These are phyloP conservation scores for Anarsia innoxiella DNA, from an alignment of 2,888 invertebrate genomes.

Conservation along the genomic window DNA sequence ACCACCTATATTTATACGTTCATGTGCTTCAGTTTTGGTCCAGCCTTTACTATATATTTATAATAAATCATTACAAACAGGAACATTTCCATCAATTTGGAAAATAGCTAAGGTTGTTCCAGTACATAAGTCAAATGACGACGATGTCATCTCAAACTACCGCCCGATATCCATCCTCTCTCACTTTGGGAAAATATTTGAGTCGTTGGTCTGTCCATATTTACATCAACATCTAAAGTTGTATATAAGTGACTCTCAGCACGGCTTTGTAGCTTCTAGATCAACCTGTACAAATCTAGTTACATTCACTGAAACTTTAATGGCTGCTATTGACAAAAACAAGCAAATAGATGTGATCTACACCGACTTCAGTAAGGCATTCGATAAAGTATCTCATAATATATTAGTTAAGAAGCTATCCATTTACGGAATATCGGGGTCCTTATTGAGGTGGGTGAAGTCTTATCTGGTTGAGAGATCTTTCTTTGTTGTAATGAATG, in stretches of 20 bases:
- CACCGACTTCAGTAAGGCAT: slow-evolving; percentile 14
- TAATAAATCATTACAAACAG: slow-evolving; percentile 14
- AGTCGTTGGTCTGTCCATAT: slow-evolving; percentile 11
- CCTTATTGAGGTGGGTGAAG: slow-evolving; percentile 10
- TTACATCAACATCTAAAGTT: slow-evolving; percentile 9
- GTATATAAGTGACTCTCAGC: slow-evolving; percentile 8
- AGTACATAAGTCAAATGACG: slow-evolving; percentile 12
- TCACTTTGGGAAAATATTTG: slow-evolving; percentile 16
- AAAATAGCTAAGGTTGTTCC: slow-evolving; percentile 17
- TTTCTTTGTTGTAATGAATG: slow-evolving; percentile 12
- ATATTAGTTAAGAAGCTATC: slow-evolving; percentile 5
- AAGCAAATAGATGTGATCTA: slow-evolving; percentile 12
- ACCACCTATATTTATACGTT: slow-evolving; percentile 12
- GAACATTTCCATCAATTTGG: slow-evolving; percentile 15
- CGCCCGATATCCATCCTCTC: slow-evolving; percentile 12
- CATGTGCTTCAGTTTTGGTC: slow-evolving; percentile 9
- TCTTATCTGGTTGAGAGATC: slow-evolving; percentile 10
- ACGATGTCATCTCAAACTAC: slow-evolving; percentile 1
- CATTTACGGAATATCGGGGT: slow-evolving; percentile 7
- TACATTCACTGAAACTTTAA: slow-evolving; percentile 9
- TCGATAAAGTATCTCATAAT: slow-evolving; percentile 9
- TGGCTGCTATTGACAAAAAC: slow-evolving; percentile 7
- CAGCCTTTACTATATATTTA: slow-evolving; percentile 12
- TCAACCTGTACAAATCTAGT: slow-evolving; percentile 16
- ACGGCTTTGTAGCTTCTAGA: slow-evolving; percentile 13